Percentiles rank a stretch among this genome's conserved stretches.
Evolutionary conservation across 1,140 invertebrate species (phyloP).

Genomic region (Ylistrum balloti): DNA sequence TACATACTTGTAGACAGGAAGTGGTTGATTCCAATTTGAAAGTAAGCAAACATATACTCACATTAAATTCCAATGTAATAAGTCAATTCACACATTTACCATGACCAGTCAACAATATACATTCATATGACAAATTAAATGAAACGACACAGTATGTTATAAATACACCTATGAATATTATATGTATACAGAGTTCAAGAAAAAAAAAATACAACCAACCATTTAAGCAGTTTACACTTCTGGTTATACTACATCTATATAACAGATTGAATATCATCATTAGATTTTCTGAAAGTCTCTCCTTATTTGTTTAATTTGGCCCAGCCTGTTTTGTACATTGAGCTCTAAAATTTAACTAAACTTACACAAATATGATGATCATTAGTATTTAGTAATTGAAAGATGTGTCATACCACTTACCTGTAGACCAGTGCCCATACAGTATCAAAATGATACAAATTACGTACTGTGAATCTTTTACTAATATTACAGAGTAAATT

Average conservation of each 20-base stretch:
- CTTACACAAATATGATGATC: too few relatives aligned
- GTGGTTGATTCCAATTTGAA: too few relatives aligned
- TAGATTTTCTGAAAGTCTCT: neutral
- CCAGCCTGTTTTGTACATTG: neutral
- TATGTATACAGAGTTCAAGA: neutral
- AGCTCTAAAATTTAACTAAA: neutral
- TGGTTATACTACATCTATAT: neutral
- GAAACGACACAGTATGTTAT: neutral
- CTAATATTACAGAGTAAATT: too few relatives aligned
- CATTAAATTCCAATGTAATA: neutral
- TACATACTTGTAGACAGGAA: too few relatives aligned
- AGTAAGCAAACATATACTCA: neutral
- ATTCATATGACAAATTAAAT: neutral
- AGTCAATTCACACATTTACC: neutral
- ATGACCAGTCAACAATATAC: neutral
- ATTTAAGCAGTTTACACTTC: conserved; percentile 27
- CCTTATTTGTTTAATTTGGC: neutral
- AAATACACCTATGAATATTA: neutral
- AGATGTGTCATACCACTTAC: too few relatives aligned
- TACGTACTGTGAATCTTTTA: too few relatives aligned
- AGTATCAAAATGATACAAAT: too few relatives aligned
- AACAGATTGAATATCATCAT: neutral
- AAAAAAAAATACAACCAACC: neutral
- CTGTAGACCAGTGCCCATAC: too few relatives aligned
- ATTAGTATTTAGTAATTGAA: too few relatives aligned